Evolutionary conservation across 2,888 invertebrate genomes (phyloP).

Genomic region (Tachystola acroxantha): DNA sequence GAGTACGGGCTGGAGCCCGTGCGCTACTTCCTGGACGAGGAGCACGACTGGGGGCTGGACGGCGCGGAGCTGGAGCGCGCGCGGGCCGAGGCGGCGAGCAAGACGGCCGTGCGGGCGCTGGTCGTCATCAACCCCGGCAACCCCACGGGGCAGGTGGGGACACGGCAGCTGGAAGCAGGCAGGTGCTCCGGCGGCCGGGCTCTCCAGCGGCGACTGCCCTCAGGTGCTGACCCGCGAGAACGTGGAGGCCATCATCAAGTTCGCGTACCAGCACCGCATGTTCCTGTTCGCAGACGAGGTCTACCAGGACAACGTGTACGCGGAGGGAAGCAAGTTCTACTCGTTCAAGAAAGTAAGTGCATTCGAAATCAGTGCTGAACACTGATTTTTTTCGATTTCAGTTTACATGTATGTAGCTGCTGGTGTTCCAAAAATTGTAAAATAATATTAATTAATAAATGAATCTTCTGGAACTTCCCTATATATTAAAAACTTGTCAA

Average conservation of each 20-base stretch:
- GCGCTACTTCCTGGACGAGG: conserved; percentile 92
- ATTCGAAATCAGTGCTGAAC: no score
- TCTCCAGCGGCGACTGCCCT: no score
- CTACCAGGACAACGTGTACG: conserved; percentile 96
- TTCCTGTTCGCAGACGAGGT: conserved; percentile 93
- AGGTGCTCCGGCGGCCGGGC: no score
- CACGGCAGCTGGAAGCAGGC: no score
- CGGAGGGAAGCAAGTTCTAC: conserved; percentile 87
- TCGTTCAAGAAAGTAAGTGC: conserved; percentile 95
- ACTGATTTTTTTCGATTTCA: no score
- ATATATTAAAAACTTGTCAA: no score
- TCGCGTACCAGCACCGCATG: conserved; percentile 88
- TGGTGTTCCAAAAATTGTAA: no score
- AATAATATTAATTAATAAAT: no score
- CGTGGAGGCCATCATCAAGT: conserved; percentile 91
- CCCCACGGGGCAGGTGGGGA: conserved; percentile 89
- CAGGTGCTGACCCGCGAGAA: conserved; percentile 88
- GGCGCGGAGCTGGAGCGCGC: conserved; percentile 86
- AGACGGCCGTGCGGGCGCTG: conserved; percentile 83
- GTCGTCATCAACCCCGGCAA: conserved; percentile 98
- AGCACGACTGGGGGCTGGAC: conserved; percentile 88
- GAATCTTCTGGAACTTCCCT: no score
- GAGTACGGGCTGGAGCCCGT: conserved; percentile 90
- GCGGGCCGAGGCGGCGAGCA: conserved; percentile 78
- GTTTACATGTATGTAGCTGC: no score